Percentiles rank a stretch among this genome's conserved stretches.
Conservation (phyloP, 1,140 invertebrate species). For the Diabrotica virgifera region DNA sequence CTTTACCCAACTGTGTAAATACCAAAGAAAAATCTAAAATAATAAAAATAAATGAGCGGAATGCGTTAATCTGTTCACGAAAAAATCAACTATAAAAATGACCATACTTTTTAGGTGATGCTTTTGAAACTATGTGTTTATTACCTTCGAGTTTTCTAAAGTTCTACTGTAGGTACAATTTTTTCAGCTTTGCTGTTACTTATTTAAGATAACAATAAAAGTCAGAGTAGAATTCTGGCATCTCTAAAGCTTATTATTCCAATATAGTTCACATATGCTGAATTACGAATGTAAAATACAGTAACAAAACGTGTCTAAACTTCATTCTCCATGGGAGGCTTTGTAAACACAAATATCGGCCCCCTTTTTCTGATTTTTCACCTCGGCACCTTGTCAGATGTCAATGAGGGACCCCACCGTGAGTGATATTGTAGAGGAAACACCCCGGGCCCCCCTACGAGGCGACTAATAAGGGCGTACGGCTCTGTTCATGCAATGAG, state of each 20-base stretch:
- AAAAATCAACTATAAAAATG: too few relatives aligned
- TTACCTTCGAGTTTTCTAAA: too few relatives aligned
- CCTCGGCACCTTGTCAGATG: slow-evolving; percentile 47
- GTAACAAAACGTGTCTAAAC: slow-evolving; percentile 47
- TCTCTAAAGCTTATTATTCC: slow-evolving; percentile 41
- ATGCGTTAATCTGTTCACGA: too few relatives aligned
- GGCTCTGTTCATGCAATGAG: slow-evolving; percentile 15
- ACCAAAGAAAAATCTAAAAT: too few relatives aligned
- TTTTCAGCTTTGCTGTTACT: too few relatives aligned
- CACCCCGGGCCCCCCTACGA: slow-evolving; percentile 27
- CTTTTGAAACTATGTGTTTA: too few relatives aligned
- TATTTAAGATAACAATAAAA: too few relatives aligned
- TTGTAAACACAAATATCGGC: slow-evolving; percentile 47
- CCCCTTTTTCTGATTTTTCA: slow-evolving; percentile 46
- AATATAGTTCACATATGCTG: slow-evolving; percentile 41
- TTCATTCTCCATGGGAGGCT: slow-evolving; percentile 43
- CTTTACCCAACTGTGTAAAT: too few relatives aligned
- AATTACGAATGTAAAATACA: slow-evolving; percentile 34
- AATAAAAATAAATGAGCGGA: too few relatives aligned
- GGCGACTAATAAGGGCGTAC: slow-evolving; percentile 42
- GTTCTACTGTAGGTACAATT: too few relatives aligned
- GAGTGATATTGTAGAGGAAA: slow-evolving; percentile 36
- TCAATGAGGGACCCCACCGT: slow-evolving; percentile 38
- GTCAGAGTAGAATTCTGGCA: too few relatives aligned
- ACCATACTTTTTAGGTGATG: too few relatives aligned